A percentile compares a stretch with the other conserved stretches of the same genome.
These are phyloP conservation scores for Morpho helenor DNA, from an alignment of 2,888 invertebrate genomes.

Conservation along the genomic window DNA sequence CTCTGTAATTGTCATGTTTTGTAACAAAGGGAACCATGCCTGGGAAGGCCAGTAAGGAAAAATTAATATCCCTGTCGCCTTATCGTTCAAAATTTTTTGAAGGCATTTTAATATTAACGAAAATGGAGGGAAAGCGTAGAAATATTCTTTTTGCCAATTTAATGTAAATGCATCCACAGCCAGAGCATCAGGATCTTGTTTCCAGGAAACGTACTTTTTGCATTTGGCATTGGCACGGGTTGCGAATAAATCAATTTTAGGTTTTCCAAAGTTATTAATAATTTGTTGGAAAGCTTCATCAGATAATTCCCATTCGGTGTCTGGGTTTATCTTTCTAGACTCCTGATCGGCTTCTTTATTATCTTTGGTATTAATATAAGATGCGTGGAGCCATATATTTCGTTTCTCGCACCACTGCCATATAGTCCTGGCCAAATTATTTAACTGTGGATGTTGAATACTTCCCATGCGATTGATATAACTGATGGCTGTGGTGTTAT, in stretches of 20 bases:
- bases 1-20: not conserved
- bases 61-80: not conserved
- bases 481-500: constrained; percentile 27
- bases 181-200: constrained; percentile 16
- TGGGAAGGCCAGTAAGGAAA: constrained; percentile 3
- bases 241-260: constrained; percentile 24
- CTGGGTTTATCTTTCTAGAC: constrained; percentile 19
- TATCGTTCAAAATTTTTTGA: not conserved
- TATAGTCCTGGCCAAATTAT: constrained; percentile 17
- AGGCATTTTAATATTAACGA: not conserved
- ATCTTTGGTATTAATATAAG: constrained; percentile 25
- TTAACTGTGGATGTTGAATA: constrained; percentile 24
- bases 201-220: constrained; percentile 22
- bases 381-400: constrained; percentile 25
- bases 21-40: not conserved
- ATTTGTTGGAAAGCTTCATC: constrained; percentile 9
- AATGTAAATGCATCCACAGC: constrained; percentile 19
- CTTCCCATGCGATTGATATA: constrained; percentile 24
- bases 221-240: constrained; percentile 24
- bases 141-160: constrained; percentile 16
- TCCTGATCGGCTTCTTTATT: constrained; percentile 29
- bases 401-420: constrained; percentile 15
- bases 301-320: constrained; percentile 22
- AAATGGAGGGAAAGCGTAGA: constrained; percentile 27
- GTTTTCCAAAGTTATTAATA: constrained; percentile 10